Evolutionary conservation across 2,888 invertebrate species (phyloP), one percentile per base, ranked within the genome.

Genomic region (Acrocyrtus sp.): DNA sequence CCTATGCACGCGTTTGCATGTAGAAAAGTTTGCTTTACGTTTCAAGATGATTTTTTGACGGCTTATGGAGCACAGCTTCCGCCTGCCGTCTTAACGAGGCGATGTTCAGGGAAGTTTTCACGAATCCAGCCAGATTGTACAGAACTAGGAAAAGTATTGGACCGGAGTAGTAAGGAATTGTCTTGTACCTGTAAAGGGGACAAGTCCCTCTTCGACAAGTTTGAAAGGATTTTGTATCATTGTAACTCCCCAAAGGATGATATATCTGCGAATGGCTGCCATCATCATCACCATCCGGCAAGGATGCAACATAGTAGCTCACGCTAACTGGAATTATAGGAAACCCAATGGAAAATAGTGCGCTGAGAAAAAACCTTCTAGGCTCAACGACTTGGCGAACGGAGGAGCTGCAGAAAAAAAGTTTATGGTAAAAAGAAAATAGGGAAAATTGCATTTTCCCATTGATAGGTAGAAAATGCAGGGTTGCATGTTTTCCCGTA

Each of bases 101-200:
- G 8, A 76, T 76, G 27, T 29, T 74, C 26, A 41, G 27, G 1
- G 72, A 72, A 0, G 76, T 76, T 34, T 68, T 73, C 15, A 76
- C 29, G 47, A 76, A 76, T 29, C 66, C 62, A 10, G 24, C 56
- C 0, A 72, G 43, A 47, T 76, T 74, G 39, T 67, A 45, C 0
- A 72, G 22, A 17, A 76, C 74, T 15, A 76, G 60, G n/a, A 63
- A 50, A 27, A 72, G 56, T 17, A 76, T 63, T 19, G 74, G 74
- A 41, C 54, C 58, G 17, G 65, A 62, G 43, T 74, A 76, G 39
- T 43, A 72, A 12, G 72, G 74, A n/a, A 76, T 10, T 10, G 72
- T 72, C 58, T 62, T 51, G 60, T 74, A 57, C 45, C 72, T 76
- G 54, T 74, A 76, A 6, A 76, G 57, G 43, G 67, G 48, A 58